Percentiles rank a stretch among this genome's conserved stretches.
phyloP scores from a whole-genome alignment of 2,888 invertebrate species.

The Drosophila phalerata region DNA sequence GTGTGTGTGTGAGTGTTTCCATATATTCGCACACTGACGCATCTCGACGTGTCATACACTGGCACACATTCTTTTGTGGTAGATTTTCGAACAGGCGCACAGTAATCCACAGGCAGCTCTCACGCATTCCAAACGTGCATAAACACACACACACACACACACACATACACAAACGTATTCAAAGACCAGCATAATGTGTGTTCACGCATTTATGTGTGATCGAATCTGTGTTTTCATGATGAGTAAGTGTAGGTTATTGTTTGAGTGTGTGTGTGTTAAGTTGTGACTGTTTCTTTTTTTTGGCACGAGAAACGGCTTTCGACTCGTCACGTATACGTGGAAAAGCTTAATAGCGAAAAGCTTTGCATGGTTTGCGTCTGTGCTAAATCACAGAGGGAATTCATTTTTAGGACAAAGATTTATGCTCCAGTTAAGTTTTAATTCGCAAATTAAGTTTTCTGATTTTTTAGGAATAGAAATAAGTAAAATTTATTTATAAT shows the following conservation, averaged over 20 bases:
- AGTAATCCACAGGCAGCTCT: constrained; percentile 47
- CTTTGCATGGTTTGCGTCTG: constrained; percentile 27
- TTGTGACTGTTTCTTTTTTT: constrained; percentile 11
- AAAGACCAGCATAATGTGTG: constrained; percentile 18
- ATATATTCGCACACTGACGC: constrained; percentile 52
- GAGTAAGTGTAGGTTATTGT: background rate
- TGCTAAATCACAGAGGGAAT: constrained; percentile 13
- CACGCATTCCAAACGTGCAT: constrained; percentile 25
- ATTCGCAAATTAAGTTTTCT: background rate
- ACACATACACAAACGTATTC: constrained; percentile 9
- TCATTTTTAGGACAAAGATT: background rate
- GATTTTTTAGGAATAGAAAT: background rate
- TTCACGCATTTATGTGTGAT: constrained; percentile 30
- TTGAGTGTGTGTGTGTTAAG: background rate
- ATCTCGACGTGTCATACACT: constrained; percentile 61
- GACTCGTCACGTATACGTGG: constrained; percentile 2
- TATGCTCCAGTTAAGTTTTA: background rate
- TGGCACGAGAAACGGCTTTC: background rate
- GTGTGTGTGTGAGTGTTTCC: constrained; percentile 2
- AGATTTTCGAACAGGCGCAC: constrained; percentile 78
- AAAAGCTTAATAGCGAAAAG: constrained; percentile 40
- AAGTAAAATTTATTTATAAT: background rate
- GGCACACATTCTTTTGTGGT: constrained; percentile 83
- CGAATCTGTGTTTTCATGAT: constrained; percentile 10
- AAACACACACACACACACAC: constrained; percentile 12